Conservation (phyloP, 92 coral and sea anemone genomes). For the Epizoanthus scotinus region DNA sequence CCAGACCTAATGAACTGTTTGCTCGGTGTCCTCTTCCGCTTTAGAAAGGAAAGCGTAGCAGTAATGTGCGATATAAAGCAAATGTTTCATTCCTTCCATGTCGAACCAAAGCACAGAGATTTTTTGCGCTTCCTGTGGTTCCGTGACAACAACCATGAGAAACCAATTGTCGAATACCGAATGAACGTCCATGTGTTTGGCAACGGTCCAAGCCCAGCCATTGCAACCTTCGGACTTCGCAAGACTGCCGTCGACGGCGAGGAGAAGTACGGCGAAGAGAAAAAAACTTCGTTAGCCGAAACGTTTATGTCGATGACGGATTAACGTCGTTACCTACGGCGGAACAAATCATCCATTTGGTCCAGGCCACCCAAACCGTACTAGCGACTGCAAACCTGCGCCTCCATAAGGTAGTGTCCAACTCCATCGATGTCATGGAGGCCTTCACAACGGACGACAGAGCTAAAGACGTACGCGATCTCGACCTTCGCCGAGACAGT, state of each 20-base stretch:
- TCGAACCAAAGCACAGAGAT: conserved; percentile 17
- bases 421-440: conserved; percentile 50
- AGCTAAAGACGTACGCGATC: conserved; percentile 41
- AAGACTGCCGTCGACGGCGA: conserved; percentile 39
- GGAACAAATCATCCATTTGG: conserved; percentile 7
- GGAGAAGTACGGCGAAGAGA: conserved; percentile 33
- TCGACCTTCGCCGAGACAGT: conserved; percentile 39
- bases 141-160: conserved; percentile 23
- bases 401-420: no score
- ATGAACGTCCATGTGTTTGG: not conserved
- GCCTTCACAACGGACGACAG: conserved; percentile 45
- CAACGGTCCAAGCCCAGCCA: conserved; percentile 36
- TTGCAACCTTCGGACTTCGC: conserved; percentile 41
- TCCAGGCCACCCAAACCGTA: conserved; percentile 20
- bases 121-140: conserved; percentile 42
- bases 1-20: no score
- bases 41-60: no score
- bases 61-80: no score
- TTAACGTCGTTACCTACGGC: conserved; percentile 5
- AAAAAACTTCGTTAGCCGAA: no score
- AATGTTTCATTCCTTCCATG: no score
- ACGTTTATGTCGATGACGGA: no score
- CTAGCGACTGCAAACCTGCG: no score
- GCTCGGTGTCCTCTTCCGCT: no score
- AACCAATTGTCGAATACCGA: no score